Conservation (phyloP, 2,888 invertebrate species). For the Craniophora ligustri region DNA sequence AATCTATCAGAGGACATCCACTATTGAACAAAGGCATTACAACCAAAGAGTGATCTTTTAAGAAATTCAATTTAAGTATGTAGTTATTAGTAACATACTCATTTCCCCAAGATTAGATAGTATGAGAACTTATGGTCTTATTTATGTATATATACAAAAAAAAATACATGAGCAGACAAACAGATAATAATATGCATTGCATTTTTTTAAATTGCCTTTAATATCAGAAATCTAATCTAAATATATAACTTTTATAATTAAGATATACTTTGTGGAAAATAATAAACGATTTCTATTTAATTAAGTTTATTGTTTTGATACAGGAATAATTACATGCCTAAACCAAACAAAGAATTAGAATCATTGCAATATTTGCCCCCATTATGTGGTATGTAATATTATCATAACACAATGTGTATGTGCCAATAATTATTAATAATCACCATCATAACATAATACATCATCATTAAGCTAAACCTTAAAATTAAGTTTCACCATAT, state of each 20-base stretch:
- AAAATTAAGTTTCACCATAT: conserved; percentile 81
- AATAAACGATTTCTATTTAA: conserved; percentile 49
- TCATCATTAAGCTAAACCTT: conserved; percentile 82
- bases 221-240: too few species aligned
- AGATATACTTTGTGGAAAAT: not conserved
- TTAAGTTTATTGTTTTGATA: conserved; percentile 74
- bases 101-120: too few species aligned
- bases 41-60: too few species aligned
- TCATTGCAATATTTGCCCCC: conserved; percentile 70
- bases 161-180: too few species aligned
- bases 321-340: conserved; percentile 80
- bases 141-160: not conserved
- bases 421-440: conserved; percentile 77
- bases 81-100: too few species aligned
- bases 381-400: conserved; percentile 60
- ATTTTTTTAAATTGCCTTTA: too few species aligned
- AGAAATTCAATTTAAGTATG: too few species aligned
- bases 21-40: too few species aligned
- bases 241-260: too few species aligned
- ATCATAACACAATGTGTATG: conserved; percentile 69
- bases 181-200: too few species aligned
- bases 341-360: conserved; percentile 78
- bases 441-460: conserved; percentile 83
- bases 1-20: too few species aligned
- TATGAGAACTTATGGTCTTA: too few species aligned